Evolutionary conservation across 2,113 vertebrate genomes (phyloP).

Genomic region (Paramisgurnus dabryanus): DNA sequence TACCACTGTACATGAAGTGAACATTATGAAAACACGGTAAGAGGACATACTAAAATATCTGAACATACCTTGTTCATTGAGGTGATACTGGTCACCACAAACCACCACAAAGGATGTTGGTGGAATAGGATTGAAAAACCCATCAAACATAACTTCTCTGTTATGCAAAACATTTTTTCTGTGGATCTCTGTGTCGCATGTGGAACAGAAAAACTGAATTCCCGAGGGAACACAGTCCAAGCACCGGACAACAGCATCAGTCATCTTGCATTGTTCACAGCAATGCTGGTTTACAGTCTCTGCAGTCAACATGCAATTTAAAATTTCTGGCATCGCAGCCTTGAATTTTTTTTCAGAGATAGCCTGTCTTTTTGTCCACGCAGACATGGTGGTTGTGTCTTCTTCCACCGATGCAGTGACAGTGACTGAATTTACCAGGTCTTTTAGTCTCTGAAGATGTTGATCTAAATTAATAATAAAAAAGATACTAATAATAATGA

Average conservation of each 20-base stretch:
- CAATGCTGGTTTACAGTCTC: not conserved
- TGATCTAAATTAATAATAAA: not conserved
- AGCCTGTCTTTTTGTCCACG: not conserved
- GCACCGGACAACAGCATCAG: slow-evolving; percentile 4
- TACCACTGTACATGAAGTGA: not conserved
- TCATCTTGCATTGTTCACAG: not conserved
- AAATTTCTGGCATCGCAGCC: not conserved
- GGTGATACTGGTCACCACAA: not conserved
- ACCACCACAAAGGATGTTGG: not conserved
- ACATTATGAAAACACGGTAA: not conserved
- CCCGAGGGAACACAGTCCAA: not conserved
- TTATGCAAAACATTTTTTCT: not conserved
- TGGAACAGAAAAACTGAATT: not conserved
- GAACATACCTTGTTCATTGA: not conserved
- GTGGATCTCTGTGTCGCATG: not conserved
- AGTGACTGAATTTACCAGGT: not conserved
- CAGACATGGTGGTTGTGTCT: not conserved
- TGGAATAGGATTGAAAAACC: not conserved
- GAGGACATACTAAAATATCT: not conserved
- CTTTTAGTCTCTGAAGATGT: not conserved
- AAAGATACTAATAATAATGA: not conserved
- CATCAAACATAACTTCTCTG: not conserved
- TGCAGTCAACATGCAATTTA: not conserved
- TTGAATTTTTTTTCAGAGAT: not conserved
- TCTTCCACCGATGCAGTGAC: not conserved